Percentiles rank a stretch among this genome's conserved stretches.
phyloP scores from a whole-genome alignment of 1,140 invertebrate species.

The Lasioglossum baleicum region DNA sequence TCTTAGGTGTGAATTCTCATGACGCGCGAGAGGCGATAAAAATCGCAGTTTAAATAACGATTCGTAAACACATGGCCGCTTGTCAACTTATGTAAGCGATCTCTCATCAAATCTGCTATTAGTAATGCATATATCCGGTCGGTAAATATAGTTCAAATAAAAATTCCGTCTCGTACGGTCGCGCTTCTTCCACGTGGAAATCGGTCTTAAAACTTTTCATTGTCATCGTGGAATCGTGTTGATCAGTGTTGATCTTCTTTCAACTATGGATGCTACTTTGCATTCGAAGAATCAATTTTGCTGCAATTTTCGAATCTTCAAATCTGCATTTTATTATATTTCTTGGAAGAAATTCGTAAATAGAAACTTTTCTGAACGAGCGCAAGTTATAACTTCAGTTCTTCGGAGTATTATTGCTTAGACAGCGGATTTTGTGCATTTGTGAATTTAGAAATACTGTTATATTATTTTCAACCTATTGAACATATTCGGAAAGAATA shows the following conservation, averaged over 20 bases:
- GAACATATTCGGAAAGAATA: too few species aligned
- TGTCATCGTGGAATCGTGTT: neutral
- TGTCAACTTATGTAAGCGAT: conserved; percentile 21
- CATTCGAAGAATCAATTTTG: neutral
- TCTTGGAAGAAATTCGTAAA: neutral
- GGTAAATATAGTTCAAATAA: conserved; percentile 11
- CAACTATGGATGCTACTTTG: neutral
- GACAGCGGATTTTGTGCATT: too few species aligned
- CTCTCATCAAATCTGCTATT: conserved; percentile 17
- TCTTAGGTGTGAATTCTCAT: conserved; percentile 22
- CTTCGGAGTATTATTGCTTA: too few species aligned
- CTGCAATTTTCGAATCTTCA: neutral
- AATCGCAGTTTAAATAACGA: conserved; percentile 38
- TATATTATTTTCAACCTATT: too few species aligned
- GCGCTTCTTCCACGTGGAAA: neutral
- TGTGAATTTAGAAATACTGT: too few species aligned
- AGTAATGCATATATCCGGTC: conserved; percentile 3
- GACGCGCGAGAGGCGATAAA: neutral
- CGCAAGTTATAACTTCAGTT: neutral
- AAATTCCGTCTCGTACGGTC: neutral
- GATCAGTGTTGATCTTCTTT: neutral
- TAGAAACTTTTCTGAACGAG: neutral
- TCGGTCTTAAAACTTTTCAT: conserved; percentile 9
- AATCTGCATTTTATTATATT: neutral
- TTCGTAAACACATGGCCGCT: neutral